Conservation (phyloP, 2,888 invertebrate genomes). For the Drosophila fungiperda region DNA sequence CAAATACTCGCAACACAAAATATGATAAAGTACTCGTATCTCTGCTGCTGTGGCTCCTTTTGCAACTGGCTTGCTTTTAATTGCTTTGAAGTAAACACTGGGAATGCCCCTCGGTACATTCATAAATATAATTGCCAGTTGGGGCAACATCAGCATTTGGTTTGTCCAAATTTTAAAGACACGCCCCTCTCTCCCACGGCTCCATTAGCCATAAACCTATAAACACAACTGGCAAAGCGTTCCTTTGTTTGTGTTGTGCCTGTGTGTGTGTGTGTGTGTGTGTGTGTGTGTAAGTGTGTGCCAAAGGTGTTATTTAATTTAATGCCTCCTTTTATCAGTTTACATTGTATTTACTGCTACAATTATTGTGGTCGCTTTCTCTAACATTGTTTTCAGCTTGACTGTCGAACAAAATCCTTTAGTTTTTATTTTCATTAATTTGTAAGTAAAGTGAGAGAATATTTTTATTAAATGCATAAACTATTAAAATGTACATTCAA, state of each 20-base stretch:
- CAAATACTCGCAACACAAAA: constrained; percentile 73
- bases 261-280: constrained; percentile 1
- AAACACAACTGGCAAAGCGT: background rate
- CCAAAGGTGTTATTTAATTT: constrained; percentile 43
- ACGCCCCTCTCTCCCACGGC: background rate
- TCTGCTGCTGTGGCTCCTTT: constrained; percentile 26
- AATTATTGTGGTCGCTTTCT: constrained; percentile 30
- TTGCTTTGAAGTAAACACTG: constrained; percentile 77
- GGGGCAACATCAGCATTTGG: constrained; percentile 17
- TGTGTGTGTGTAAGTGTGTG: constrained; percentile 5
- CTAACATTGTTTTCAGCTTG: constrained; percentile 5
- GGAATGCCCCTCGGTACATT: constrained; percentile 70
- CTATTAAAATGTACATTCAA: background rate
- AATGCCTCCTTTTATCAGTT: constrained; percentile 56
- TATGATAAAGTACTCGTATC: constrained; percentile 70
- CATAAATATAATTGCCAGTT: constrained; percentile 78
- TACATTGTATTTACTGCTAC: constrained; percentile 37
- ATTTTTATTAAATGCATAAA: background rate
- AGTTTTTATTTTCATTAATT: background rate
- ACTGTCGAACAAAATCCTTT: background rate
- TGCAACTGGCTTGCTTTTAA: constrained; percentile 65
- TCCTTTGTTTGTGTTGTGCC: constrained; percentile 17
- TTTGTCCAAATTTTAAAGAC: constrained; percentile 52
- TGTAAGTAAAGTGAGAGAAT: background rate
- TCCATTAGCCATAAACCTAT: constrained; percentile 1